Conservation (phyloP, 2,797 vertebrate species). For the Gastrophryne carolinensis region DNA sequence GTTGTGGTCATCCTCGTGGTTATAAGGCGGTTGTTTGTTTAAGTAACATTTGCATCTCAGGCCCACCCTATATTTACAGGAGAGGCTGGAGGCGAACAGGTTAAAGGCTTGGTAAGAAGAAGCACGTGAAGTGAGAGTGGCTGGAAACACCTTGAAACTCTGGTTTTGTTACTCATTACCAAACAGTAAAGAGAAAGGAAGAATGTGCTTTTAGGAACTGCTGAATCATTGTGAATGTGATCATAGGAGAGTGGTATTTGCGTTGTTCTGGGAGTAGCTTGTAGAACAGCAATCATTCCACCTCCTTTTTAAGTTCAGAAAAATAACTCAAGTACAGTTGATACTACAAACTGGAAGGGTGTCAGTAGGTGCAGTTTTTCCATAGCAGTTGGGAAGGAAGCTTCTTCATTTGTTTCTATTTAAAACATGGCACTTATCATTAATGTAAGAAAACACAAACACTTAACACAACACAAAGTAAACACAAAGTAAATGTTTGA, state of each 20-base stretch:
- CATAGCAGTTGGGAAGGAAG: background rate
- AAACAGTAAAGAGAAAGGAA: conserved; percentile 55
- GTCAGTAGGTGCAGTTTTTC: background rate
- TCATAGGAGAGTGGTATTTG: conserved; percentile 57
- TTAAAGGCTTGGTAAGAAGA: background rate
- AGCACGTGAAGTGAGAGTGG: conserved; percentile 42
- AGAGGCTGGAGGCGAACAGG: background rate
- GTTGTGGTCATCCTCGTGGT: too few relatives aligned
- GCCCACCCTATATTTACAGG: too few relatives aligned
- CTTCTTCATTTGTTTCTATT: background rate
- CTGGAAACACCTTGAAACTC: conserved; percentile 25
- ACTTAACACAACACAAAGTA: too few relatives aligned
- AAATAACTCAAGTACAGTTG: conserved; percentile 59
- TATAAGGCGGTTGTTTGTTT: too few relatives aligned
- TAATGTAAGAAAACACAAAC: too few relatives aligned
- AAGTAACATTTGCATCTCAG: background rate
- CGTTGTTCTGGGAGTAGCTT: conserved; percentile 54
- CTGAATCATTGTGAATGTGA: conserved; percentile 69
- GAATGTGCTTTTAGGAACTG: conserved; percentile 54
- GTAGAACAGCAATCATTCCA: conserved; percentile 12
- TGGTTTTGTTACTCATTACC: conserved; percentile 46
- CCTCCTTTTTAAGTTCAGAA: conserved; percentile 58
- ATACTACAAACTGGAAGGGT: conserved; percentile 57
- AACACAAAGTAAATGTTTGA: too few relatives aligned
- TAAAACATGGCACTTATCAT: background rate